Evolutionary conservation across 1,140 invertebrate species (phyloP), one percentile per base, ranked within the genome.

Genomic region (Pteromalus puparum): DNA sequence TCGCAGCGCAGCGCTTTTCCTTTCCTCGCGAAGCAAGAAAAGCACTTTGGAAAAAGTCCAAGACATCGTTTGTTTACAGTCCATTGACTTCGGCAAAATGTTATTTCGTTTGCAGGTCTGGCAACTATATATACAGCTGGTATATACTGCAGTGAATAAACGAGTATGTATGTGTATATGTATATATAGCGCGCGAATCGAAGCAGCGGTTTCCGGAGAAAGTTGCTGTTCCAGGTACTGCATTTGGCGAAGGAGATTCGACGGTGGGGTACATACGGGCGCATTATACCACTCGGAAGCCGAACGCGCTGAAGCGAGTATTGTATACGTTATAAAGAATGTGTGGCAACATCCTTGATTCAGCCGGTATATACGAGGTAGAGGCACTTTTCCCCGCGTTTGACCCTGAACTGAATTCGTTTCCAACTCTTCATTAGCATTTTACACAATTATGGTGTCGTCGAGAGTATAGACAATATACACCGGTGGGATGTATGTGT

Each of bases 351-450:
- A 82, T 67, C 74, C 82, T 65, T 68, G 74, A 70, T 70, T 70
- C 38, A 48, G n/a, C 15, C 21, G 74, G 13, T 13, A 9, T n/a
- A n/a, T n/a, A n/a, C n/a, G 46, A 18, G 15, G 15, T 21, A 30
- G 18, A 6, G 38, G 13, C 61, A 48, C 13, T 70, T 83, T 78
- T 73, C 28, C 48, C 3, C 1, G 30, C 3, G 7, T 53, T 34
- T 30, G 67, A 72, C 82, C 82, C 48, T 83, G 82, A 83, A 83
- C 82, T 79, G 18, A 73, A 78, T 83, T 79, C 12, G 24, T 65
- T 48, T 72, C 61, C 28, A 61, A 21, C 61, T 61, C 67, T 70
- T 30, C 67, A 30, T 70, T 70, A 28, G 7, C 65, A 79, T 42
- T 68, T 7, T 30, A 42, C 18, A 12, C 34, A 13, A 13, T 68